Evolutionary conservation across 2,888 invertebrate genomes (phyloP), one percentile per base, ranked within the genome.

Genomic region (Amblyteles armatorius): DNA sequence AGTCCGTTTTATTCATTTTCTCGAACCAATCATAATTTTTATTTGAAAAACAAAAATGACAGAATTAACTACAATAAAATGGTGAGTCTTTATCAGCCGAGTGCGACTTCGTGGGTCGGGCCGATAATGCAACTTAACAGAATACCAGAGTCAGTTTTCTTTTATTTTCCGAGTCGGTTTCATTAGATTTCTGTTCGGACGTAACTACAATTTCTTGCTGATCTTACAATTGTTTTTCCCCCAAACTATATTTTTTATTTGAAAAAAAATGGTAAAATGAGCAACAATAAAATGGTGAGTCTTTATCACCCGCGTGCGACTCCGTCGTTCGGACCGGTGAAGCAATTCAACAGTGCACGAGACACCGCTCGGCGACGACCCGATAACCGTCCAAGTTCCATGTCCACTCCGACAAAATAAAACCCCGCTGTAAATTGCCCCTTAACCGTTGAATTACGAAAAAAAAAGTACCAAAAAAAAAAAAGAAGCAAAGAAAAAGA

Each of bases 371-470:
- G 57, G 22, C 26, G 26, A 57, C 13, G 26, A 26, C 22, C 26
- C 57, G 26, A 57, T 26, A 57, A 13, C 57, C 57, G 13, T 3
- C 13, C 26, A 26, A 57, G 13, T 26, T 57, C 26, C 9, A 57
- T 57, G 4, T 3, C 55, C 22, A 22, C 26, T 57, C 26, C 57
- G 26, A 22, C 57, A 22, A 57, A 57, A 11, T 26, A 57, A 57
- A 26, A 57, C 9, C 7, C 57, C 4, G 22, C 57, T 3, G 16
- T 48, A 65, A 22, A 63, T 13, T 11, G 44, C 50, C 72, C 52
- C 72, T 79, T 79, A 71, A 50, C 71, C 26, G 52, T 65, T 65
- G 11, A 33, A 65, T 52, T 50, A 50, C n/a, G 16, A 67, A 44
- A 72, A 29, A 29, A 33, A 5, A 22, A 60, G 4, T 3, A 36